phyloP scores from a whole-genome alignment of 2,888 invertebrate genomes.

The Tupiocoris notatus region DNA sequence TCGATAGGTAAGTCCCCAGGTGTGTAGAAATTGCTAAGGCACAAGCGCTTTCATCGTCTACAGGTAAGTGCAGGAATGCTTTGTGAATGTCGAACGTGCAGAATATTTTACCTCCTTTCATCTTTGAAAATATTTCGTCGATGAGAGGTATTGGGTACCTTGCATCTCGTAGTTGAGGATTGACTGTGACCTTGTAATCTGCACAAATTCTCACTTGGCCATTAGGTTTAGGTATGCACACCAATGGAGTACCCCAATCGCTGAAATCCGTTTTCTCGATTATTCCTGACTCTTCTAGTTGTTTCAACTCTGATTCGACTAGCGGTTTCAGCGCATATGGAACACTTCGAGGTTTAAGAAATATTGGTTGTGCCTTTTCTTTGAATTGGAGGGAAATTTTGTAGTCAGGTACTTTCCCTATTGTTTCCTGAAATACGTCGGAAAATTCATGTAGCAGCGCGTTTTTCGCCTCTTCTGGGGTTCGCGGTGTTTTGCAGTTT shows the following conservation, averaged over 20 bases:
- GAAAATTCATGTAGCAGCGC: not conserved
- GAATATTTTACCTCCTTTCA: not conserved
- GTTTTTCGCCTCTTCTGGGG: not conserved
- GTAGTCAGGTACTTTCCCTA: not conserved
- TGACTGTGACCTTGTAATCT: not conserved
- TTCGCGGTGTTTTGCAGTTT: no score
- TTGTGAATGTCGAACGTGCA: not conserved
- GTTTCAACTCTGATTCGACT: not conserved
- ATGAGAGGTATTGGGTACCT: not conserved
- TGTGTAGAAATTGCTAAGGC: not conserved
- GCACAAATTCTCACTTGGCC: not conserved
- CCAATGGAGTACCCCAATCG: not conserved
- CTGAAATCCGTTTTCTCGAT: not conserved
- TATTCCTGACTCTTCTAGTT: not conserved
- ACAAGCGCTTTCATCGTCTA: not conserved
- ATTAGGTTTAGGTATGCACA: not conserved
- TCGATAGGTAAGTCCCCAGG: not conserved
- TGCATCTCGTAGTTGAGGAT: not conserved
- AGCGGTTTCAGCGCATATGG: not conserved
- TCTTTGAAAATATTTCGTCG: not conserved
- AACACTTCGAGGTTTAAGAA: not conserved
- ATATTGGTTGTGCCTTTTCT: not conserved
- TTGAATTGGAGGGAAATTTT: not conserved
- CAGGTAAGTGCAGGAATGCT: not conserved
- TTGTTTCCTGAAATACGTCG: not conserved